These are phyloP conservation scores for Ploceus nigricollis DNA, from an alignment of 2,113 vertebrate species.

Conservation along the genomic window DNA sequence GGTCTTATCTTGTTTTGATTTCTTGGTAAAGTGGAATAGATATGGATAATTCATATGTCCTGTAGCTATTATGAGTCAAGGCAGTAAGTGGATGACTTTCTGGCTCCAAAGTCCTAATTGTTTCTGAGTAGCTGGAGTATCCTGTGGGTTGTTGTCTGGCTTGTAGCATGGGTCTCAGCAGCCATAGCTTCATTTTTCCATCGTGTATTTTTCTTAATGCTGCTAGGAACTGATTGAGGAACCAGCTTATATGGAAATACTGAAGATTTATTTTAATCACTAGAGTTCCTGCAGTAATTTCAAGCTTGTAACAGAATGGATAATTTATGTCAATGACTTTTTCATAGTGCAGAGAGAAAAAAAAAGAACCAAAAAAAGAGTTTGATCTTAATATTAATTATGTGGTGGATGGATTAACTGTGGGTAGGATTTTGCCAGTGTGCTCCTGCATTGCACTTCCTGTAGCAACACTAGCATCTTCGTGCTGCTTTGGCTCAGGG, in stretches of 20 bases:
- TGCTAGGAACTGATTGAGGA: constrained; percentile 64
- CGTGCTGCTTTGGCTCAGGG: background rate
- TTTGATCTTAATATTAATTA: constrained; percentile 34
- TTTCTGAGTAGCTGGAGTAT: constrained; percentile 67
- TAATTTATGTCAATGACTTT: constrained; percentile 34
- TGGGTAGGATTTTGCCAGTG: constrained; percentile 17
- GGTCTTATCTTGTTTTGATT: constrained; percentile 68
- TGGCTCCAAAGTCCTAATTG: constrained; percentile 74
- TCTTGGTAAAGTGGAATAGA: constrained; percentile 61
- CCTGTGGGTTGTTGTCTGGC: constrained; percentile 74
- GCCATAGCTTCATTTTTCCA: constrained; percentile 72
- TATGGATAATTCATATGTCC: constrained; percentile 69
- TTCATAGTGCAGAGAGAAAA: background rate
- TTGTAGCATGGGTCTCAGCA: constrained; percentile 69
- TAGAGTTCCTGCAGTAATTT: constrained; percentile 66
- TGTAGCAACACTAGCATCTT: background rate
- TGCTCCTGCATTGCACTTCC: constrained; percentile 1
- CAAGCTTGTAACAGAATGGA: constrained; percentile 26
- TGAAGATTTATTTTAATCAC: constrained; percentile 67
- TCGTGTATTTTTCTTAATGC: constrained; percentile 71
- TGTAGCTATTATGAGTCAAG: constrained; percentile 63
- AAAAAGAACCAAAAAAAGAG: background rate
- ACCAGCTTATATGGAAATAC: constrained; percentile 67
- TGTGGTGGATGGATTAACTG: constrained; percentile 40
- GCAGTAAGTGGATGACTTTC: constrained; percentile 60